phyloP scores from a whole-genome alignment of 2,888 invertebrate genomes.

The Mythimna albipuncta region DNA sequence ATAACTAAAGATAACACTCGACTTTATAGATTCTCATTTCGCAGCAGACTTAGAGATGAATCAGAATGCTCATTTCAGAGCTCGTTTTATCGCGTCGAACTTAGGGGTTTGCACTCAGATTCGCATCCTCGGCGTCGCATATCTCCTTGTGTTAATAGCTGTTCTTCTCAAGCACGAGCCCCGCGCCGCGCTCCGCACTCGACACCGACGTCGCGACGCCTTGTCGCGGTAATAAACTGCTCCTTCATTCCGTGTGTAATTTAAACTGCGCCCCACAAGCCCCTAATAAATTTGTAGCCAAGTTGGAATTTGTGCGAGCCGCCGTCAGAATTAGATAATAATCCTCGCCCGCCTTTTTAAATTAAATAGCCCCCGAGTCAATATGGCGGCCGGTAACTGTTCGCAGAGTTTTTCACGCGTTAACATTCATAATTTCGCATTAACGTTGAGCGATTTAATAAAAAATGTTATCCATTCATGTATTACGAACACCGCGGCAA shows the following conservation, averaged over 20 bases:
- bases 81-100: conserved; percentile 6
- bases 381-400: conserved; percentile 61
- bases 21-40: conserved; percentile 28
- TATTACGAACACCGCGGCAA: conserved; percentile 24
- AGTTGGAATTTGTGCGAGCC: conserved; percentile 65
- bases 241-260: conserved; percentile 60
- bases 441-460: conserved; percentile 70
- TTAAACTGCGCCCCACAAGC: conserved; percentile 57
- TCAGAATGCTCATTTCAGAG: too few species aligned
- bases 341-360: conserved; percentile 73
- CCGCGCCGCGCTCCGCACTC: neutral
- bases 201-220: neutral
- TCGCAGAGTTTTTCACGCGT: conserved; percentile 63
- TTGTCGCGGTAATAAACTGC: conserved; percentile 62
- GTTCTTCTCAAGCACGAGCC: neutral
- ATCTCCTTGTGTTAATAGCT: neutral
- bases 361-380: conserved; percentile 72
- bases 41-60: conserved; percentile 10
- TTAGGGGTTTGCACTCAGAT: neutral
- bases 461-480: conserved; percentile 64
- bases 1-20: conserved; percentile 52
- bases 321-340: conserved; percentile 74
- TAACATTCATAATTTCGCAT: conserved; percentile 69
- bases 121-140: neutral
- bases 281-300: conserved; percentile 66